Evolutionary conservation across 2,888 invertebrate species (phyloP).

Genomic region (Escarpia spicata): DNA sequence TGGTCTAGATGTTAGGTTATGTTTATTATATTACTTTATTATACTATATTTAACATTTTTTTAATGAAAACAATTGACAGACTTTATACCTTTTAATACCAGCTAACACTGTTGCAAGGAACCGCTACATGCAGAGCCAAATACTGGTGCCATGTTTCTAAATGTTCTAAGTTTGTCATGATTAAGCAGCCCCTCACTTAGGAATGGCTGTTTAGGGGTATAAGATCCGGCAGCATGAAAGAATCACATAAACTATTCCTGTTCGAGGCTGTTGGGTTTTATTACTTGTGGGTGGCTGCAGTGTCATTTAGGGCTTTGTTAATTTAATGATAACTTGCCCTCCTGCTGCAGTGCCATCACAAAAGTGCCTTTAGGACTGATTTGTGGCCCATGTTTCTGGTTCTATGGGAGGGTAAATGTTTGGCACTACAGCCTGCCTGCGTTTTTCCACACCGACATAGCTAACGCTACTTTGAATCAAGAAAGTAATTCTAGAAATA

Average conservation of each 20-base stretch:
- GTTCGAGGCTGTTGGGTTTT: not conserved
- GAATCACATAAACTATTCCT: not conserved
- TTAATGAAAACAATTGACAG: too few relatives aligned
- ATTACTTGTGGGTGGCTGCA: slow-evolving; percentile 5
- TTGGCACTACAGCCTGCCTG: not conserved
- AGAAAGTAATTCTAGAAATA: not conserved
- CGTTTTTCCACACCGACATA: not conserved
- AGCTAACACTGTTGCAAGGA: not conserved
- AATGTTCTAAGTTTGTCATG: not conserved
- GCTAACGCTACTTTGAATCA: not conserved
- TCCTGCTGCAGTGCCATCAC: not conserved
- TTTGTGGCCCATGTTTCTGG: not conserved
- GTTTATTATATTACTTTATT: too few relatives aligned
- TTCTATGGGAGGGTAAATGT: not conserved
- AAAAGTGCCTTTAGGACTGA: not conserved
- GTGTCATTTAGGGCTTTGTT: not conserved
- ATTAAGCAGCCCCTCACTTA: not conserved
- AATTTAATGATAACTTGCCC: not conserved
- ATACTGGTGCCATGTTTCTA: not conserved
- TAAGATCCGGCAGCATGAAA: not conserved
- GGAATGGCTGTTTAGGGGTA: not conserved
- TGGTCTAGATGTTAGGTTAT: too few relatives aligned
- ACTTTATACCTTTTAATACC: too few relatives aligned
- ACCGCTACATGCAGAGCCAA: not conserved
- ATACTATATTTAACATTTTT: not conserved